phyloP scores from a whole-genome alignment of 2,888 invertebrate species.

The Acrocyrtus sp. region DNA sequence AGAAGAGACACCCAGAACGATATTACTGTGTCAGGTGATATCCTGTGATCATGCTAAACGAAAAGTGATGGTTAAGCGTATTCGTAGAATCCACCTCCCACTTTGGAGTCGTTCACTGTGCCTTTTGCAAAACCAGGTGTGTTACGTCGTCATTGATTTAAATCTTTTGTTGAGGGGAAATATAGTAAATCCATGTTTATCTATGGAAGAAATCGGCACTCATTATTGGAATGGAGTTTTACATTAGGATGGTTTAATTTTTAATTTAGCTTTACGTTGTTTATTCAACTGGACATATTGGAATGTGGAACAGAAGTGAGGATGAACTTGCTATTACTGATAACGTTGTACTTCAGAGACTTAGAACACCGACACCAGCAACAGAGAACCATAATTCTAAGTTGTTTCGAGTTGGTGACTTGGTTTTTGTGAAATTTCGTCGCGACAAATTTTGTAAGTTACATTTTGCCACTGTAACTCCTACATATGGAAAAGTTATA shows the following conservation, averaged over 20 bases:
- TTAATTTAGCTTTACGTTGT: conserved; percentile 46
- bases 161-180: too few species aligned
- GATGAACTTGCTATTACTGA: conserved; percentile 46
- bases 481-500: background rate
- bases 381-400: conserved; percentile 30
- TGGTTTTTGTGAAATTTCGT: conserved; percentile 48
- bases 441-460: conserved; percentile 16
- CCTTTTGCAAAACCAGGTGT: conserved; percentile 47
- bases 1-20: conserved; percentile 48
- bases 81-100: conserved; percentile 53
- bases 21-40: conserved; percentile 46
- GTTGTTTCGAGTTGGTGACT: conserved; percentile 41
- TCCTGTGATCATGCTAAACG: conserved; percentile 39
- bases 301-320: conserved; percentile 48
- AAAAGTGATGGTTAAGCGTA: conserved; percentile 34
- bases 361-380: conserved; percentile 1
- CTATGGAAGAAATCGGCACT: too few species aligned
- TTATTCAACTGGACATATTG: conserved; percentile 55
- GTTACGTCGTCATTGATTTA: too few species aligned
- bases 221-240: background rate
- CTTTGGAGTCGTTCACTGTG: conserved; percentile 54
- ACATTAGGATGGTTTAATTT: too few species aligned
- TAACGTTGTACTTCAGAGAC: conserved; percentile 25
- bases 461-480: too few species aligned
- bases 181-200: too few species aligned